These are phyloP conservation scores for Trinectes maculatus DNA, from an alignment of 2,113 vertebrate species.

Conservation along the genomic window DNA sequence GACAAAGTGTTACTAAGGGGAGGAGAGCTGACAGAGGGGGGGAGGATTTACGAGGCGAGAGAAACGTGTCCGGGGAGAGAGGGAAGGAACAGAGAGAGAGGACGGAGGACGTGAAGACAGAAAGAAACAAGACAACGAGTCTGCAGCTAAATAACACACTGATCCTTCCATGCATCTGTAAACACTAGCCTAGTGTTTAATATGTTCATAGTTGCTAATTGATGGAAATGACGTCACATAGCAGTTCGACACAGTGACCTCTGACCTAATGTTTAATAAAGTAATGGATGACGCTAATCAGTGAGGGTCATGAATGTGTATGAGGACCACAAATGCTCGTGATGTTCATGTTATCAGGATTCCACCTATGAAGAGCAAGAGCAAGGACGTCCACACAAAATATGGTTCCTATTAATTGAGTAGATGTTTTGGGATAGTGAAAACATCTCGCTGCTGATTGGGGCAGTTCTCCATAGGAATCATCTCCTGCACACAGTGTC, in stretches of 20 bases:
- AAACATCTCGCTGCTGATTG: too few species aligned
- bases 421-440: too few species aligned
- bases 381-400: too few species aligned
- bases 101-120: constrained; percentile 2
- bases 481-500: not conserved
- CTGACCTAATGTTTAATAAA: not conserved
- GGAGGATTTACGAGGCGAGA: constrained; percentile 47
- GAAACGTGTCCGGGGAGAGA: constrained; percentile 12
- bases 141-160: not conserved
- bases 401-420: too few species aligned
- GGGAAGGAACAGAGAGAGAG: not conserved
- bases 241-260: not conserved
- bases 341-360: too few species aligned
- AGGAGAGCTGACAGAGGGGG: constrained; percentile 50
- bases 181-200: too few species aligned
- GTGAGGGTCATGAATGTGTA: not conserved
- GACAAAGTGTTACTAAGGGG: constrained; percentile 44
- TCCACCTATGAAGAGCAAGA: too few species aligned
- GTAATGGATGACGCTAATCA: not conserved
- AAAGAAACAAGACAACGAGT: not conserved
- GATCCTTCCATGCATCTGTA: not conserved
- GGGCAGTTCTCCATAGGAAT: not conserved
- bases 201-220: too few species aligned
- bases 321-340: too few species aligned
- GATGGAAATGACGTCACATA: too few species aligned